phyloP scores from a whole-genome alignment of 2,797 vertebrate species.

The Phylloscopus collybita region DNA sequence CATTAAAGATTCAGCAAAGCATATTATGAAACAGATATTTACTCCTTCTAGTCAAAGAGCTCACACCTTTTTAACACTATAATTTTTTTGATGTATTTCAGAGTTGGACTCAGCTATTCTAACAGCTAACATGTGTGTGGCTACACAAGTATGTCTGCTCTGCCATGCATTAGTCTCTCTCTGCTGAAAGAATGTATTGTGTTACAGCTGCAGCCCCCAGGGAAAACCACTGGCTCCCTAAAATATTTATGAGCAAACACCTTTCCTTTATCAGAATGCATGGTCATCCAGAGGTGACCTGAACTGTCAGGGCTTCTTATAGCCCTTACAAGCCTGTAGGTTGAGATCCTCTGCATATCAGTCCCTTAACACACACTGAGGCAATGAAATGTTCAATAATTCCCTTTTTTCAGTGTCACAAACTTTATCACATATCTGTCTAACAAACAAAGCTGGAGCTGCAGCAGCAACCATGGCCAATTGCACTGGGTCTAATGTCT shows the following conservation, averaged over 20 bases:
- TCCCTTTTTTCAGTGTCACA: neutral
- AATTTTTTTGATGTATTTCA: neutral
- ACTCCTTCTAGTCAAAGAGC: neutral
- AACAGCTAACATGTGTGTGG: neutral
- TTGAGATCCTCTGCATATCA: neutral
- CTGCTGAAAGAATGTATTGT: neutral
- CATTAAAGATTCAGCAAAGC: neutral
- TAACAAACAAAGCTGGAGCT: neutral
- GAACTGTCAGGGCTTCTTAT: neutral
- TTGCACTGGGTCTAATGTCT: neutral
- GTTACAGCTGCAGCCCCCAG: neutral
- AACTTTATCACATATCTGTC: neutral
- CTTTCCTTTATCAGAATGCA: neutral
- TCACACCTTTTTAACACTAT: neutral
- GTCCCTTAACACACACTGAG: neutral
- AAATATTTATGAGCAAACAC: conserved; percentile 36
- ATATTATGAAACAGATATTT: neutral
- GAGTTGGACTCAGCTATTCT: neutral
- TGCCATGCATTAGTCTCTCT: neutral
- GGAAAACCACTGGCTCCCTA: neutral
- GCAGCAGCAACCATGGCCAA: neutral
- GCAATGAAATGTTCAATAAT: neutral
- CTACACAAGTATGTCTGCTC: neutral
- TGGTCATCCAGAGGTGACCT: neutral
- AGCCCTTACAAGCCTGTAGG: neutral